Evolutionary conservation across 2,888 invertebrate species (phyloP).

Genomic region (Rhorus exstirpatorius): DNA sequence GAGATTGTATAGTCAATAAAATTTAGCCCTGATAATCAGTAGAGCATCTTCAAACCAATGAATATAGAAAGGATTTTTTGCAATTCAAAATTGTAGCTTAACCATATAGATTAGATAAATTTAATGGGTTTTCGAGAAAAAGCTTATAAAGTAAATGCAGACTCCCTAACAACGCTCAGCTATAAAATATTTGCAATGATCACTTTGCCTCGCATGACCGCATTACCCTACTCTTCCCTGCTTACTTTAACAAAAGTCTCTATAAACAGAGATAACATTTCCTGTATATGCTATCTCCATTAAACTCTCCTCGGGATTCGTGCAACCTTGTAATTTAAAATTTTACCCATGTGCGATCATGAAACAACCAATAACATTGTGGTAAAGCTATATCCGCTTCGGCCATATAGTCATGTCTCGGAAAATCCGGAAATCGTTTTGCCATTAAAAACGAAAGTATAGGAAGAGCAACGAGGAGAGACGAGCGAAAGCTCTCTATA

Average conservation of each 20-base stretch:
- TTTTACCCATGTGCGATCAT: conserved; percentile 54
- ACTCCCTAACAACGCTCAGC: no score
- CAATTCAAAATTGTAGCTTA: no score
- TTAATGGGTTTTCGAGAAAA: background rate
- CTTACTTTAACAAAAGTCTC: background rate
- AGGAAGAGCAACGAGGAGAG: conserved; percentile 40
- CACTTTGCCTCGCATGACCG: no score
- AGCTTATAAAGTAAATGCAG: background rate
- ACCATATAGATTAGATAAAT: no score
- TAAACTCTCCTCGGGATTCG: conserved; percentile 1
- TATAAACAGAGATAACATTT: background rate
- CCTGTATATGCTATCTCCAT: conserved; percentile 2
- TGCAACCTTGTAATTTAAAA: conserved; percentile 42
- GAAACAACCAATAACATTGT: conserved; percentile 56
- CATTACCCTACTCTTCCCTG: background rate
- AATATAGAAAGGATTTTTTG: no score
- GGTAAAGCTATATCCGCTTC: conserved; percentile 40
- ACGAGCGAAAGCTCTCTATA: conserved; percentile 57
- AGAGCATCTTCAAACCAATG: no score
- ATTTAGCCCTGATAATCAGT: background rate
- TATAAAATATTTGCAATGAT: no score
- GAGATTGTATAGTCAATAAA: no score
- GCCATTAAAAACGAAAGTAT: conserved; percentile 61
- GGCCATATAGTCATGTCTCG: conserved; percentile 20
- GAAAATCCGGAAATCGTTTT: conserved; percentile 64